Conservation (phyloP, 2,113 vertebrate species). For the Catagonus wagneri region DNA sequence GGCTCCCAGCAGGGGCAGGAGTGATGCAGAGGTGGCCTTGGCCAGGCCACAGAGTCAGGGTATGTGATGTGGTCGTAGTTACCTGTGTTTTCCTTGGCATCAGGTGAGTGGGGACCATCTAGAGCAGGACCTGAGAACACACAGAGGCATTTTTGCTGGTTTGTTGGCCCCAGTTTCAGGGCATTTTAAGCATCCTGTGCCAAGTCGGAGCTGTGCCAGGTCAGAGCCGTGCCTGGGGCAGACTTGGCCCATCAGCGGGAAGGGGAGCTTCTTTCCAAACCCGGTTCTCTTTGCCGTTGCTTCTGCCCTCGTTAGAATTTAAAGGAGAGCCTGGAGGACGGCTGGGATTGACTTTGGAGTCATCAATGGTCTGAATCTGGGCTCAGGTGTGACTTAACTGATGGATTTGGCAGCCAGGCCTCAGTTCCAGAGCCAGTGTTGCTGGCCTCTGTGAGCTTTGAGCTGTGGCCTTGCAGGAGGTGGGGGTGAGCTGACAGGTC, state of each 20-base stretch:
- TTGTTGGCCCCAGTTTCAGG: background rate
- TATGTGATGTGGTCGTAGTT: background rate
- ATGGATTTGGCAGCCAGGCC: background rate
- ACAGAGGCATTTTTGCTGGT: background rate
- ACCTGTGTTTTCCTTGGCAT: background rate
- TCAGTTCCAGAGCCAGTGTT: background rate
- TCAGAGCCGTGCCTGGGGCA: background rate
- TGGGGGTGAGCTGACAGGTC: rapidly evolving
- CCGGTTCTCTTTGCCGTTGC: background rate
- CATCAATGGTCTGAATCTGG: background rate
- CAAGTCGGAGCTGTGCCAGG: conserved; percentile 30
- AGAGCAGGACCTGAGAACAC: background rate
- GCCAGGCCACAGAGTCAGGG: background rate
- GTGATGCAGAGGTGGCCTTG: background rate
- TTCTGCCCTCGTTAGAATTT: background rate
- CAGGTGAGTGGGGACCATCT: background rate
- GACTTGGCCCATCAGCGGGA: too few species aligned
- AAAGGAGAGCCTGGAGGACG: background rate
- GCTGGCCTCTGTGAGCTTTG: background rate
- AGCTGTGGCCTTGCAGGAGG: background rate
- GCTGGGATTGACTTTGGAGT: background rate
- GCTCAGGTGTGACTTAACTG: background rate
- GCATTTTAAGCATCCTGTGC: background rate
- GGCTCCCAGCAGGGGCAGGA: too few species aligned
- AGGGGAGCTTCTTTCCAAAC: background rate